Evolutionary conservation across 2,888 invertebrate species (phyloP).

Genomic region (Scaptomyza polygonia): DNA sequence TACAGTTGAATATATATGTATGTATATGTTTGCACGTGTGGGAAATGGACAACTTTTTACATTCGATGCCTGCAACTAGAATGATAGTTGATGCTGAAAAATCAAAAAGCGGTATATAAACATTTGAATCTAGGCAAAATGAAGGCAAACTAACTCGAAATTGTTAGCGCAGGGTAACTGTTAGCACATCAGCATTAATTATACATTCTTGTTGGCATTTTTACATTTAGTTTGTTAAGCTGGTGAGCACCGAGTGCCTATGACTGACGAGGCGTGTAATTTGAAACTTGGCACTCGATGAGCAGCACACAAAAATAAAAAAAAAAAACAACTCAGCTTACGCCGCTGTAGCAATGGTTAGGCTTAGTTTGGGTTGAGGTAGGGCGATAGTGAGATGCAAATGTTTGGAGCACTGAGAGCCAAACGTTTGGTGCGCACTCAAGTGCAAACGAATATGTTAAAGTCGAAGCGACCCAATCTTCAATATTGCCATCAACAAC

Average conservation of each 20-base stretch:
- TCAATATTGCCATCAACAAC: slow-evolving; percentile 25
- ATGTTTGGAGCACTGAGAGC: slow-evolving; percentile 1
- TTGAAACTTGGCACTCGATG: slow-evolving; percentile 66
- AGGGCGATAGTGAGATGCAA: slow-evolving; percentile 1
- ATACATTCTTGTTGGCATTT: background rate
- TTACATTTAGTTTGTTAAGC: slow-evolving; percentile 36
- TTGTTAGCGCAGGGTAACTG: background rate
- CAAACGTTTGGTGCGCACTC: slow-evolving; percentile 39
- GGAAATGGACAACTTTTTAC: background rate
- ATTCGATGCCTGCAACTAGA: background rate
- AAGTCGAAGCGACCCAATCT: slow-evolving; percentile 31
- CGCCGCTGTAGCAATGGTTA: background rate
- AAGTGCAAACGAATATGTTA: slow-evolving; percentile 46
- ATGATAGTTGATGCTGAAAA: background rate
- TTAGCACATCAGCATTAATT: slow-evolving; percentile 2
- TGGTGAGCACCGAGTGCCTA: slow-evolving; percentile 27
- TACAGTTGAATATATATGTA: background rate
- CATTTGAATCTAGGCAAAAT: too few relatives aligned
- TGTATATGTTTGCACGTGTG: background rate
- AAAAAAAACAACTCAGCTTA: background rate
- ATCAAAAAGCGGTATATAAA: too few relatives aligned
- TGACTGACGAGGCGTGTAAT: slow-evolving; percentile 69
- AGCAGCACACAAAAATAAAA: background rate
- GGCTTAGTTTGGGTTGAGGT: background rate
- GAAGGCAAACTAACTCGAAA: too few relatives aligned